Evolutionary conservation across 1,140 invertebrate genomes (phyloP).

Genomic region (Portunus trituberculatus): DNA sequence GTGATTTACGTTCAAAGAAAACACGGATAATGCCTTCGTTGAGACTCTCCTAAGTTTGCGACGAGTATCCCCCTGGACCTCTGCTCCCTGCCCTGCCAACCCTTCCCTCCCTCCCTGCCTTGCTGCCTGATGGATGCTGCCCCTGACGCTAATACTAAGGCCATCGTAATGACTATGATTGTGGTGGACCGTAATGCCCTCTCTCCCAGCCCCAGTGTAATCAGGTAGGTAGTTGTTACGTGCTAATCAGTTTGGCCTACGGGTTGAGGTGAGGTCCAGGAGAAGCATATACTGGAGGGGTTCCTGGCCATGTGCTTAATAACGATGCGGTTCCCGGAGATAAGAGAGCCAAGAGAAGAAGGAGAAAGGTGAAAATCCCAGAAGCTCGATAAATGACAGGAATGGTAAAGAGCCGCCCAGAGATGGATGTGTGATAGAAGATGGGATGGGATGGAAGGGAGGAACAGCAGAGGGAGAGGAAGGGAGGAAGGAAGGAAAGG

Average conservation of each 20-base stretch:
- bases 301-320: not conserved
- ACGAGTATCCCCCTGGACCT: not conserved
- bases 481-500: not conserved
- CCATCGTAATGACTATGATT: constrained; percentile 28
- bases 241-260: constrained; percentile 20
- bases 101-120: not conserved
- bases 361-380: constrained; percentile 20
- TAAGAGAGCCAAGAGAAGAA: not conserved
- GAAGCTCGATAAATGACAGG: not conserved
- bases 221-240: constrained; percentile 49
- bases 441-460: not conserved
- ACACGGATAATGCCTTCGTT: not conserved
- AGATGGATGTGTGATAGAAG: not conserved
- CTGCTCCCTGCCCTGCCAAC: not conserved
- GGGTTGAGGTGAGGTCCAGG: not conserved
- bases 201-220: constrained; percentile 34
- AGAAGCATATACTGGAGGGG: not conserved
- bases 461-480: not conserved
- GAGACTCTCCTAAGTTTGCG: not conserved
- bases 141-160: constrained; percentile 17
- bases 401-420: not conserved
- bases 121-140: not conserved
- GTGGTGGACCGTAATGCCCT: not conserved
- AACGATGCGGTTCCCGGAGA: not conserved
- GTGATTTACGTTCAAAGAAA: constrained; percentile 34